Evolutionary conservation across 2,113 vertebrate species (phyloP).

Genomic region (Ranitomeya variabilis): DNA sequence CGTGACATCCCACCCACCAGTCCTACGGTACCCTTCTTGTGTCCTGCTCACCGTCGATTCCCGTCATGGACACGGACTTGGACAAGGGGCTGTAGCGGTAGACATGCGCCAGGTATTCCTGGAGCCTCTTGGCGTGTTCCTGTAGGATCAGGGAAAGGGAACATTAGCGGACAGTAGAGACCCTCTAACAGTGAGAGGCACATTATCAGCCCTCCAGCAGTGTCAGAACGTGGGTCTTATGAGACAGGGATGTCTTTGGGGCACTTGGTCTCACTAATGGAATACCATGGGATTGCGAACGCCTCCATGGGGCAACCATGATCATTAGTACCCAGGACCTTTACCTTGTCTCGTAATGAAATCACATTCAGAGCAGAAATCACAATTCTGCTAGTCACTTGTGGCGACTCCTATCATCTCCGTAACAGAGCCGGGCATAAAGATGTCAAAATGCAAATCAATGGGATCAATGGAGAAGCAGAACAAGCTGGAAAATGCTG

Average conservation of each 20-base stretch:
- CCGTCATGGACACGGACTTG: slow-evolving; percentile 71
- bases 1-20: not conserved
- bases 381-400: not conserved
- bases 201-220: not conserved
- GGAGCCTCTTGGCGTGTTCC: slow-evolving; percentile 57
- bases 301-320: no score
- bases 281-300: no score
- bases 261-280: no score
- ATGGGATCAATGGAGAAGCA: not conserved
- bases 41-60: slow-evolving; percentile 68
- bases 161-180: not conserved
- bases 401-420: not conserved
- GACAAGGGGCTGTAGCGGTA: slow-evolving; percentile 56
- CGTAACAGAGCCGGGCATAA: no score
- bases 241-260: no score
- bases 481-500: not conserved
- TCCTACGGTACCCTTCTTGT: not conserved
- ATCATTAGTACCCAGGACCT: no score
- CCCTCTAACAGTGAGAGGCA: no score
- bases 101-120: accelerated
- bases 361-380: not conserved
- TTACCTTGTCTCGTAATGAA: no score
- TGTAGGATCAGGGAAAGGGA: not conserved
- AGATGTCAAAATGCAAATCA: not conserved
- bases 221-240: no score